Percentiles rank a stretch among this genome's conserved stretches.
These are phyloP conservation scores for Amphiprion ocellaris DNA, from an alignment of 2,113 vertebrate genomes.

Conservation along the genomic window DNA sequence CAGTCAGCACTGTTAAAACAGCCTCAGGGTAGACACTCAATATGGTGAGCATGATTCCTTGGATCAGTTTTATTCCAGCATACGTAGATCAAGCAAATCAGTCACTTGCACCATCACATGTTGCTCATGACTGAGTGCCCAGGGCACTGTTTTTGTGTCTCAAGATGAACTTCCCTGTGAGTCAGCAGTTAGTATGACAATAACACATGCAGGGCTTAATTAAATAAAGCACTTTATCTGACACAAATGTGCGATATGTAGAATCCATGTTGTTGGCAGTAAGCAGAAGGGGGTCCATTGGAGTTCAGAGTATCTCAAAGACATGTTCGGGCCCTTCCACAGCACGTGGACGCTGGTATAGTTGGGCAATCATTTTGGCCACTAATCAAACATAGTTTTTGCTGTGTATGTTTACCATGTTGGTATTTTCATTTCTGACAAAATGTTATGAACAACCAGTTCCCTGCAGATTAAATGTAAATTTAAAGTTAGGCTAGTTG, in stretches of 20 bases:
- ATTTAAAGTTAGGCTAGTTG: no score
- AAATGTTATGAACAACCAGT: no score
- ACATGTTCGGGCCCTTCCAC: neutral
- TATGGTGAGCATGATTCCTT: slow-evolving; percentile 11
- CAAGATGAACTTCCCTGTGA: slow-evolving; percentile 22
- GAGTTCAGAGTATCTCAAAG: neutral
- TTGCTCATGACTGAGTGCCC: slow-evolving; percentile 38
- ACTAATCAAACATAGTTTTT: neutral
- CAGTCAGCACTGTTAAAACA: neutral
- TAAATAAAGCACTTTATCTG: neutral
- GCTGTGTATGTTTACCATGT: neutral
- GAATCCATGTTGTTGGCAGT: neutral
- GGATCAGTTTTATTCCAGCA: slow-evolving; percentile 22
- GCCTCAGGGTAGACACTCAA: neutral
- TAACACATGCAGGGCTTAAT: neutral
- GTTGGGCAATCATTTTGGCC: no score
- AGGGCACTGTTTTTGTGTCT: slow-evolving; percentile 9
- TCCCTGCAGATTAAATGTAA: no score
- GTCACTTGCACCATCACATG: slow-evolving; percentile 50
- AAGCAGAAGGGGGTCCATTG: neutral
- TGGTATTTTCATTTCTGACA: neutral
- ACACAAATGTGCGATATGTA: neutral
- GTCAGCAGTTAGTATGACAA: neutral
- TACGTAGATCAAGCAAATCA: slow-evolving; percentile 28
- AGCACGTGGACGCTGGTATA: no score